phyloP scores from a whole-genome alignment of 2,888 invertebrate species.

The Maniola hyperantus region DNA sequence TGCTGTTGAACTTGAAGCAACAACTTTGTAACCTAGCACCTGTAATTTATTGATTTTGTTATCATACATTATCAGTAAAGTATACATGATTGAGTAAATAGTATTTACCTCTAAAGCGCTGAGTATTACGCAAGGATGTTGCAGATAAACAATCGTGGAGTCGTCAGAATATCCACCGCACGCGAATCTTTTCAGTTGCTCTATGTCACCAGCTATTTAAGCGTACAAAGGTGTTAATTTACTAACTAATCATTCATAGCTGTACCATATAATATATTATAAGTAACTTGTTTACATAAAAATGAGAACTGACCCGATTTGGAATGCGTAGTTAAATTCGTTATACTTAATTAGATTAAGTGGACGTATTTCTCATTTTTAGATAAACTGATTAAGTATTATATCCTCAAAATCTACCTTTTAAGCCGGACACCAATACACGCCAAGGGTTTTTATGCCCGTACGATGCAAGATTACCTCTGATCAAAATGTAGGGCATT shows the following conservation, averaged over 20 bases:
- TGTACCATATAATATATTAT: constrained; percentile 9
- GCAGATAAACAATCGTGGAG: constrained; percentile 92
- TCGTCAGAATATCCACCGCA: constrained; percentile 93
- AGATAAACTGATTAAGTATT: constrained; percentile 36
- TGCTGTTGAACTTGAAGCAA: constrained; percentile 92
- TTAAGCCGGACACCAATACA: constrained; percentile 92
- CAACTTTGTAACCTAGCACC: constrained; percentile 94
- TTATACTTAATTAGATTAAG: constrained; percentile 10
- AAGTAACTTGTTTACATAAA: constrained; percentile 24
- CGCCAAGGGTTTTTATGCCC: constrained; percentile 94
- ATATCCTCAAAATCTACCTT: constrained; percentile 82
- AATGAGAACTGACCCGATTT: constrained; percentile 24
- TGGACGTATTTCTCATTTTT: constrained; percentile 46
- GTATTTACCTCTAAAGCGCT: constrained; percentile 89
- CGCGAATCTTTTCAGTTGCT: constrained; percentile 91
- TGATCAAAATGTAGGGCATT: constrained; percentile 96
- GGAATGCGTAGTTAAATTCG: neutral
- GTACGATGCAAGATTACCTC: constrained; percentile 93
- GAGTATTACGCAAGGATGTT: constrained; percentile 93
- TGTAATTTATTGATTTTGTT: constrained; percentile 50
- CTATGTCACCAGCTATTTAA: constrained; percentile 87
- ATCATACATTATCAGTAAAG: constrained; percentile 13
- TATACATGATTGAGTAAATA: constrained; percentile 10
- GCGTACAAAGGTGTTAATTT: constrained; percentile 29
- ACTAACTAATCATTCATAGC: constrained; percentile 6